phyloP scores from a whole-genome alignment of 2,113 vertebrate genomes.

The Apaloderma vittatum region DNA sequence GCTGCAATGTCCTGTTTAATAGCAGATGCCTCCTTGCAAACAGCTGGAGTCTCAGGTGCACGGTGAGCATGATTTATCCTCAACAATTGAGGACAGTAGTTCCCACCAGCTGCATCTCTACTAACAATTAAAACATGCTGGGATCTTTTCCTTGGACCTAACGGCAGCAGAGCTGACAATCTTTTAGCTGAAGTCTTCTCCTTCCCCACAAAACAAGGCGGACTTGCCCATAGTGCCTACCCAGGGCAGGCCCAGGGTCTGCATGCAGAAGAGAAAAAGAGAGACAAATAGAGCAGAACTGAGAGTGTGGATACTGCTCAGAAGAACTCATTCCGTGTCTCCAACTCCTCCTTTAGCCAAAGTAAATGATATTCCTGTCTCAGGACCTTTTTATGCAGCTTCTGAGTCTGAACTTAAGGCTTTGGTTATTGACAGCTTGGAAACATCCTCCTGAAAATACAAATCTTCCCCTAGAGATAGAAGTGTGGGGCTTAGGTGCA shows the following conservation, averaged over 20 bases:
- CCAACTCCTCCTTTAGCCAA: not conserved
- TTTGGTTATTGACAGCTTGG: not conserved
- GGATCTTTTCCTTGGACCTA: not conserved
- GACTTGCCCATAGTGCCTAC: not conserved
- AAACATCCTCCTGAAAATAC: not conserved
- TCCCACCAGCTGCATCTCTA: not conserved
- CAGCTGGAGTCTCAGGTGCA: not conserved
- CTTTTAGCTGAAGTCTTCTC: not conserved
- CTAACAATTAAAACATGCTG: not conserved
- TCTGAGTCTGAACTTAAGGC: not conserved
- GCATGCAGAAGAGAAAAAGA: not conserved
- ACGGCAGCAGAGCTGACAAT: not conserved
- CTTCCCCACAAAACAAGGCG: not conserved
- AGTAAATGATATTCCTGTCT: not conserved
- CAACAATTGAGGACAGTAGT: not conserved
- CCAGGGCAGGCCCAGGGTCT: not conserved
- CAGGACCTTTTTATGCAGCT: not conserved
- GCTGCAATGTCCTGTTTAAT: conserved; percentile 29
- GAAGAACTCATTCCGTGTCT: not conserved
- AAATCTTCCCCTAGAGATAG: not conserved
- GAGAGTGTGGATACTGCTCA: not conserved
- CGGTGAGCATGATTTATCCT: not conserved
- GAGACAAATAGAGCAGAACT: not conserved
- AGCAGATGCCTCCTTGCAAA: not conserved
- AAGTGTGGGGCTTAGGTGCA: not conserved